Base-by-base conservation (phyloP, 2,888 invertebrate genomes). In the Zaprionus lineosus region DNA sequence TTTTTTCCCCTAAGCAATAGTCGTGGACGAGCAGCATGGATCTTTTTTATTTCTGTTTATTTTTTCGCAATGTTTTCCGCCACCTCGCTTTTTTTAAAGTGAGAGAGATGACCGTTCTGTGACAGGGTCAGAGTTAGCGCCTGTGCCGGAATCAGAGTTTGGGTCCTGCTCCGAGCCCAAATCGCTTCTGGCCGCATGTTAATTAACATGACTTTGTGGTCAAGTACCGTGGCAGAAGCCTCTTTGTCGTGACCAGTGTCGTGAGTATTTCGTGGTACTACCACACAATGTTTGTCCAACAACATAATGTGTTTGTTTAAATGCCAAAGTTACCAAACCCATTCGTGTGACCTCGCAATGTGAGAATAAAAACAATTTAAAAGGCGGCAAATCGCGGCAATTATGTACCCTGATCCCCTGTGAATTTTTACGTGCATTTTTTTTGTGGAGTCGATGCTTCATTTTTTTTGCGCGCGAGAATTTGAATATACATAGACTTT, bases 161-260 rank as follows among this genome's bases (percentile, higher is more conserved):
- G 40, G 7, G 14, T 5, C 11, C 18, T 61, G 24, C 18, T 15
- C 15, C 31, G 12, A 11, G 18, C 12, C 26, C 36, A 68, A 64
- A 60, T 55, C 59, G 69, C 59, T 72, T 52, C 40, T 61, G 68
- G 51, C 67, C 74, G 67, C 71, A 85, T 73, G 86, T 85, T 86
- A 86, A 85, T 86, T 86, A 81, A 85, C 86, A 70, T 76, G 84
- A 73, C 84, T 84, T 83, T 85, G 86, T 72, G 84, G 84, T 82
- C 70, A 72, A 79, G 64, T 69, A 60, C 46, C 61, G 59, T 52
- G 48, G 55, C 52, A 47, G 51, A 50, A 31, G 39, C 40, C 34
- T 18, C 24, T 12, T 52, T 40, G 19, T 24, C 37, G 39, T 39
- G 33, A 21, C 48, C 50, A 18, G 50, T 12, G 1, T 16, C 2